Percentiles rank a stretch among this genome's conserved stretches.
These are phyloP conservation scores for Arrhopalites spinosus DNA, from an alignment of 2,888 invertebrate genomes.

Conservation along the genomic window DNA sequence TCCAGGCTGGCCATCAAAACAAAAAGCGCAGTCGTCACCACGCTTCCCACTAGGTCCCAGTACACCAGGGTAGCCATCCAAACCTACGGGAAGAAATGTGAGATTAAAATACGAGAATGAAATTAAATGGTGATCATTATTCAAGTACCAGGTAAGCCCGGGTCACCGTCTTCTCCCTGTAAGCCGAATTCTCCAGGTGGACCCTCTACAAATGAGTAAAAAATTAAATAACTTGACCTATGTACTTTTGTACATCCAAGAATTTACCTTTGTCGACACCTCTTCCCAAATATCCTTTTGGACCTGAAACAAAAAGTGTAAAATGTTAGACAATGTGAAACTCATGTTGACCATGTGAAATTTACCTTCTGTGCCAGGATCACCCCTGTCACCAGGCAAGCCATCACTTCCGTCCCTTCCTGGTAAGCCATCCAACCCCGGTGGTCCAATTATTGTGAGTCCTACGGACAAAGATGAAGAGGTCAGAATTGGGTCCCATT, in stretches of 20 bases:
- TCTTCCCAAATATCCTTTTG: neutral
- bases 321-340: neutral
- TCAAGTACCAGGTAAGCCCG: slow-evolving; percentile 61
- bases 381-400: slow-evolving; percentile 67
- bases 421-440: slow-evolving; percentile 70
- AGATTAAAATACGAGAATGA: too few species aligned
- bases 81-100: too few species aligned
- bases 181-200: slow-evolving; percentile 58
- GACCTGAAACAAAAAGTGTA: neutral
- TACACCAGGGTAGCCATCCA: slow-evolving; percentile 64
- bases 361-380: slow-evolving; percentile 63
- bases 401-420: slow-evolving; percentile 60
- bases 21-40: slow-evolving; percentile 69
- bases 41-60: slow-evolving; percentile 58
- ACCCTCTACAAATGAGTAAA: too few species aligned
- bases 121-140: too few species aligned
- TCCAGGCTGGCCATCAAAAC: slow-evolving; percentile 61
- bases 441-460: slow-evolving; percentile 69
- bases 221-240: too few species aligned
- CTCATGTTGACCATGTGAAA: neutral
- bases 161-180: slow-evolving; percentile 64
- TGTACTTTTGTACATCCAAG: too few species aligned
- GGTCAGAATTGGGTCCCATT: too few species aligned
- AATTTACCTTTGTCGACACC: neutral
- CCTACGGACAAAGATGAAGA: slow-evolving; percentile 58